Conservation (phyloP, 2,797 vertebrate species). For the Gymnoscopelus braueri region DNA sequence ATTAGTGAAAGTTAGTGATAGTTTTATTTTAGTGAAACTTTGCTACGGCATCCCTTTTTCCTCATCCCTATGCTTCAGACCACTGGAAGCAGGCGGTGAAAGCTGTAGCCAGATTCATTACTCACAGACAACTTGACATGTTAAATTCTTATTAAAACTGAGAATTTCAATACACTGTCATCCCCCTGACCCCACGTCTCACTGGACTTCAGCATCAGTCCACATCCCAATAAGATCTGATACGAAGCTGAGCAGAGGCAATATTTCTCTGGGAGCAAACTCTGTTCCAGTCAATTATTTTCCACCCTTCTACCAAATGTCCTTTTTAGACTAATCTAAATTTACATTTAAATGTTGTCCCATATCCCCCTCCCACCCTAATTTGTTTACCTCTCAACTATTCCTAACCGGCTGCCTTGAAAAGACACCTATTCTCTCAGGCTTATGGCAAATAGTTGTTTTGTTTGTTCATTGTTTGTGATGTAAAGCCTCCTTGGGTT, state of each 20-base stretch:
- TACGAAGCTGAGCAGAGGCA: constrained; percentile 2
- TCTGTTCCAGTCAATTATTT: constrained; percentile 38
- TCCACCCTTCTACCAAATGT: constrained; percentile 44
- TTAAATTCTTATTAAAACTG: background rate
- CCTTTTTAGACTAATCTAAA: constrained; percentile 26
- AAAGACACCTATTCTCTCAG: no score
- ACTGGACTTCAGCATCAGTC: background rate
- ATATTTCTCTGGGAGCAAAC: constrained; percentile 28
- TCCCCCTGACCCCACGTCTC: background rate
- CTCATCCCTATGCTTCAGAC: no score
- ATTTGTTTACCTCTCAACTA: constrained; percentile 30
- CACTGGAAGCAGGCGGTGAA: background rate
- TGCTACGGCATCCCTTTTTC: no score
- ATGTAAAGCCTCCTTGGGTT: no score
- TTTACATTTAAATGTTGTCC: constrained; percentile 57
- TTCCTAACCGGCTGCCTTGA: background rate
- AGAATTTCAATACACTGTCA: background rate
- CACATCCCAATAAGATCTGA: constrained; percentile 47
- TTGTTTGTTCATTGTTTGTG: background rate
- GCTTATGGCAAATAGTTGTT: background rate
- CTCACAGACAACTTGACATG: background rate
- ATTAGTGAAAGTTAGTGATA: no score
- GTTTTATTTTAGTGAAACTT: no score
- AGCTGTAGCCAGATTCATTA: background rate
- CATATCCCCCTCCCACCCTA: constrained; percentile 27